A percentile compares a stretch with the other conserved stretches of the same genome.
phyloP scores from a whole-genome alignment of 2,113 vertebrate species.

The Corythornis vintsioides region DNA sequence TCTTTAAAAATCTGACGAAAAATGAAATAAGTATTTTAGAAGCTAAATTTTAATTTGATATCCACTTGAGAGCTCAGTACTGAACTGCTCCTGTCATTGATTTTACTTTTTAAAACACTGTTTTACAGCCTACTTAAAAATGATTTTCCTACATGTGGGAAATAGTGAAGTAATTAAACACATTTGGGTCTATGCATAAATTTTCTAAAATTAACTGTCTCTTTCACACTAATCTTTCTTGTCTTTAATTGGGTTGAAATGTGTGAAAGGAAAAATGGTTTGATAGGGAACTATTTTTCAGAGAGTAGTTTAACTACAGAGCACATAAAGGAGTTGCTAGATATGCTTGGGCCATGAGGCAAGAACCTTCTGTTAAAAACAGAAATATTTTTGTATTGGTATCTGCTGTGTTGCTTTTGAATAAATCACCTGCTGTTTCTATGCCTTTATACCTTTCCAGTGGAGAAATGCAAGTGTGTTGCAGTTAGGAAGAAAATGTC shows the following conservation, averaged over 20 bases:
- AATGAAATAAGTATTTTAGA: neutral
- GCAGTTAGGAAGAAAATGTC: neutral
- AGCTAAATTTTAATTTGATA: conserved; percentile 50
- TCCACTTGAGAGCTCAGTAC: conserved; percentile 13
- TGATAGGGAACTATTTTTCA: conserved; percentile 74
- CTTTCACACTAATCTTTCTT: conserved; percentile 82
- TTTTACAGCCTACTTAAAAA: conserved; percentile 74
- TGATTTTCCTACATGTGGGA: conserved; percentile 75
- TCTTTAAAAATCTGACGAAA: neutral
- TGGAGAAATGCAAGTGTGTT: neutral
- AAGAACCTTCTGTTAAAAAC: conserved; percentile 5
- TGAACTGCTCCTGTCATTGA: conserved; percentile 37
- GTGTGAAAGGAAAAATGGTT: conserved; percentile 78
- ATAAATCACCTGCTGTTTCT: neutral
- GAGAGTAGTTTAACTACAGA: conserved; percentile 46
- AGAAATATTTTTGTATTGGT: neutral
- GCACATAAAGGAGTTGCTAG: conserved; percentile 11
- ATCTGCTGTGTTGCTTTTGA: neutral
- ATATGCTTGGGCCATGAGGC: neutral
- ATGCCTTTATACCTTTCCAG: neutral
- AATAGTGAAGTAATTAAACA: conserved; percentile 84
- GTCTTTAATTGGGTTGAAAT: conserved; percentile 84
- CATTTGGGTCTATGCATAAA: conserved; percentile 83
- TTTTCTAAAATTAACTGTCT: conserved; percentile 85
- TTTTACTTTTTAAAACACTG: conserved; percentile 64